These are phyloP conservation scores for Sternarchorhynchus goeldii DNA, from an alignment of 2,797 vertebrate species.

Conservation along the genomic window DNA sequence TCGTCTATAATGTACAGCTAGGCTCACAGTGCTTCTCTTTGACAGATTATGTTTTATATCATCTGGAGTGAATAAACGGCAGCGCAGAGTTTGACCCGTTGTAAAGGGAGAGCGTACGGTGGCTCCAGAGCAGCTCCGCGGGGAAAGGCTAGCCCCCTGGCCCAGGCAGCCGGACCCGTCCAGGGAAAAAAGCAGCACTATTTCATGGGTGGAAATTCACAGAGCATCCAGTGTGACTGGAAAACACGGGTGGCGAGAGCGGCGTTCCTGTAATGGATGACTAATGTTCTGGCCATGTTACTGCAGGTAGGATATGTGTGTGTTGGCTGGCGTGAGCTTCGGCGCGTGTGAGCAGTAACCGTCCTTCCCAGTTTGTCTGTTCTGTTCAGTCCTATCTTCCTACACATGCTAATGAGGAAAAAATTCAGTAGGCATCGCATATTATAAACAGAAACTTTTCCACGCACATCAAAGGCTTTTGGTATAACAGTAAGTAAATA, in stretches of 20 bases:
- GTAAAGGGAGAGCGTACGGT: slow-evolving; percentile 52
- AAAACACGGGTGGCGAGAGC: slow-evolving; percentile 52
- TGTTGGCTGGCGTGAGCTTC: slow-evolving; percentile 37
- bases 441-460: neutral
- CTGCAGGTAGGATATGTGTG: slow-evolving; percentile 46
- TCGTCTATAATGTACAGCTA: slow-evolving; percentile 46
- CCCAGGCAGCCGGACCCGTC: slow-evolving; percentile 27
- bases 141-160: slow-evolving; percentile 42
- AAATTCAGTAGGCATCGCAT: neutral
- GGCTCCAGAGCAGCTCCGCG: slow-evolving; percentile 48
- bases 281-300: slow-evolving; percentile 49
- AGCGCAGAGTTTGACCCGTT: slow-evolving; percentile 56
- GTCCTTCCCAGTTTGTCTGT: slow-evolving; percentile 11
- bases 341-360: slow-evolving; percentile 17
- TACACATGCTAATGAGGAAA: slow-evolving; percentile 1
- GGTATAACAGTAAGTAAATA: too few species aligned
- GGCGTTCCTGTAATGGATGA: slow-evolving; percentile 57
- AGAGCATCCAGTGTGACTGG: slow-evolving; percentile 52
- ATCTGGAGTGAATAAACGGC: slow-evolving; percentile 52
- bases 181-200: slow-evolving; percentile 53
- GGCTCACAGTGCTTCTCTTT: slow-evolving; percentile 55
- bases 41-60: slow-evolving; percentile 61
- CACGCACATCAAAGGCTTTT: neutral
- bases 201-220: slow-evolving; percentile 57
- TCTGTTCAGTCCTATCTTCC: slow-evolving; percentile 28